Evolutionary conservation across 2,888 invertebrate genomes (phyloP), one percentile per base, ranked within the genome.

Genomic region (Cantharis lateralis): DNA sequence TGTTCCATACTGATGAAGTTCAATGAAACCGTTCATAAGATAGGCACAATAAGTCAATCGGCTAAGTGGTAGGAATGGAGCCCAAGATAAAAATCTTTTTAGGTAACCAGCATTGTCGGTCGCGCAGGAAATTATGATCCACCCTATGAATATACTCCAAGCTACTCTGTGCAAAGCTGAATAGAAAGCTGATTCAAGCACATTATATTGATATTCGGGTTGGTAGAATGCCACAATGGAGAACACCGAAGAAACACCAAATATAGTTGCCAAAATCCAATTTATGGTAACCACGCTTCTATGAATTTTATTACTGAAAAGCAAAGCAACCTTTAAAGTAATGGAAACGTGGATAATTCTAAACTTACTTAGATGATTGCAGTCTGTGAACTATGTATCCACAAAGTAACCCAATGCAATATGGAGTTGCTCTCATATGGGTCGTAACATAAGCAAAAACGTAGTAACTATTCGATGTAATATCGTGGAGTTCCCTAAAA

Each of bases 21-120:
- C 93, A 0, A 94, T 90, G 18, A 94, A 88, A 3, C 94, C 94
- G 84, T 94, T 94, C 28, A 93, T 91, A 71, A 94, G 89, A 85
- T 94, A 94, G 1, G 93, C 93, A 81, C 93, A 93, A 85, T 93
- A 94, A 0, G 94, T 93, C 75, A 95, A 87, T 81, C 93, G 90
- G 79, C 93, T 92, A 15, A 94, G 88, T 0, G 93, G 93, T 26
- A 91, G 90, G 81, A 93, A 91, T 69, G 91, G 88, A 83, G 91
- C 91, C 91, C 92, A 92, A 0, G 89, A 90, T 68, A 93, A 84
- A 77, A 93, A 61, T 10, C 18, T 61, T 15, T 83, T 87, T 85
- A 48, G 7, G 48, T 48, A n/a, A 91, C 92, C 92, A 86, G 92
- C 92, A 86, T 93, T 92, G 69, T 93, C 92, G 13, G 93, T 93